Evolutionary conservation across 1,140 invertebrate genomes (phyloP), one percentile per base, ranked within the genome.

Genomic region (Calosoma granatense): DNA sequence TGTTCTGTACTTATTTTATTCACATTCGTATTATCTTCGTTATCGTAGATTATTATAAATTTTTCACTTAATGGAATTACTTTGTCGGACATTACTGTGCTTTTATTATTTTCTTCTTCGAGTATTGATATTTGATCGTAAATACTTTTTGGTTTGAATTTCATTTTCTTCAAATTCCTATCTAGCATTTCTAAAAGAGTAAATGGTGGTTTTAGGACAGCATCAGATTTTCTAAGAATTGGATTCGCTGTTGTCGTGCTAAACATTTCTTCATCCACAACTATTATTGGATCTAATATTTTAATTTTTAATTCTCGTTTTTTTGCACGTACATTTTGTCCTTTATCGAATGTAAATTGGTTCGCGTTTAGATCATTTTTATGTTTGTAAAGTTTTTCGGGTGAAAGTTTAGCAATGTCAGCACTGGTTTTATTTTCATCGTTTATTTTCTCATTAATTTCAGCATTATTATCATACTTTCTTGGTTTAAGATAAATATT

Each of bases 101-200:
- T 43, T 26, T 41, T 39, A 19, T 22, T 23, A 26, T 2, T 51
- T 47, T 47, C 55, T 19, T 47, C 21, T 51, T 65, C 62, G 4
- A 65, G 22, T 4, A 65, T 47, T 22, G 62, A 53, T 17, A 66
- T 67, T 56, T 66, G 66, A 43, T 66, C 61, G 47, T 67, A 66
- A 30, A 64, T 64, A 60, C 66, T 63, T 59, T 64, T 63, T 1
- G 66, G 66, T 41, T 58, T 61, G 11, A 66, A 47, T 47, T 47
- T 9, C 26, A 6, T 14, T 30, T 30, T 30, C n/a, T n/a, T n/a
- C n/a, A n/a, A n/a, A 11, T 12, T 4, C 41, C 9, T 47, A 11
- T 6, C 4, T 17, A 47, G 9, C 41, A 47, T 47, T 47, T 47
- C 9, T 17, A 11, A 4, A 12, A 47, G 4, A 4, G 41, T 47